Base-by-base conservation (phyloP, 2,888 invertebrate species). In the Galeopsomyia nigrocyanea region DNA sequence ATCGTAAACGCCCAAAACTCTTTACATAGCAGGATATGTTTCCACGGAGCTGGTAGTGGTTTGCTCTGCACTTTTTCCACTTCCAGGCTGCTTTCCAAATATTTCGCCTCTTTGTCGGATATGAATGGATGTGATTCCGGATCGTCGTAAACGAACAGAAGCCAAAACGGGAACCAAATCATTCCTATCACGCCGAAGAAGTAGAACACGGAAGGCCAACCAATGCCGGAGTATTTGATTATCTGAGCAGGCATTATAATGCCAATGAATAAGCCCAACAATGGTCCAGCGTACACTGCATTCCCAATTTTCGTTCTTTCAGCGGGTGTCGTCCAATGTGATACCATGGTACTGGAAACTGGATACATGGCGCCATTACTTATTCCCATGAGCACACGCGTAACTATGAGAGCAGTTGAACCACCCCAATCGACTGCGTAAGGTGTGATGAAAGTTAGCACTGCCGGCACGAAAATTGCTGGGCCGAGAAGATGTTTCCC, bases 281-380 rank as follows among this genome's bases (percentile, higher is more conserved):
- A 5, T 26, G 26, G 31, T n/a, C 21, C 58, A 14, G 22, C 31
- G 58, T 19, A 58, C 26, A 26, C 58, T 26, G n/a, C 58, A 7
- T 19, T 22, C 91, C 89, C 1, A 90, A 90, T 21, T 90, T 90
- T 69, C 93, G 93, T 39, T 39, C 39, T 39, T 10, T 39, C 39
- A 1, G 39, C 39, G 39, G 39, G 39, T 39, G 39, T 39, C 0
- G 92, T 91, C 94, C 94, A 94, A 79, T 92, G 89, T 0, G 94
- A 92, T n/a, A 94, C 86, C 80, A 94, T 87, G 0, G 92, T 91
- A 81, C 92, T 93, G 79, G 96, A 87, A 0, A 95, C 94, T 3
- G 93, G 94, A 84, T 92, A 93, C 0, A 93, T 93, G 16, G 93
- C 92, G 61, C 93, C 93, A 90, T 94, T 94, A 76, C 93, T 93